These are phyloP conservation scores for Pimpla rufipes DNA, from an alignment of 2,888 invertebrate genomes.

Conservation along the genomic window DNA sequence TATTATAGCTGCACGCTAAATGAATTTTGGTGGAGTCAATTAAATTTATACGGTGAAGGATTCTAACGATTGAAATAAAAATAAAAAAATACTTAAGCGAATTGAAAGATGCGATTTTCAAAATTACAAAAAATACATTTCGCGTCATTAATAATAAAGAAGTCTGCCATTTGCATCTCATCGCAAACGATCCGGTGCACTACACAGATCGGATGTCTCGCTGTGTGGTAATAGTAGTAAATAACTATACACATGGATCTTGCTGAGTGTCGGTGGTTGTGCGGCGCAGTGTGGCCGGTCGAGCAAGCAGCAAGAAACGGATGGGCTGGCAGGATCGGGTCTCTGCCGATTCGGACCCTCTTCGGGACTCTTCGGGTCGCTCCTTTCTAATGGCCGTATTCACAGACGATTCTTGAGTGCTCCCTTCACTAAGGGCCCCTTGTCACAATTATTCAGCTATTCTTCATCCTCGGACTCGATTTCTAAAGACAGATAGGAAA, in stretches of 20 bases:
- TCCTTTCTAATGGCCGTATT: slow-evolving; percentile 62
- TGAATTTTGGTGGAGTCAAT: no score
- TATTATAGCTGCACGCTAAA: no score
- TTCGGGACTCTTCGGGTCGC: slow-evolving; percentile 57
- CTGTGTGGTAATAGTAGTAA: slow-evolving; percentile 15
- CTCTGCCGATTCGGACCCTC: slow-evolving; percentile 56
- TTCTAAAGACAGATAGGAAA: not conserved
- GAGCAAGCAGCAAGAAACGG: slow-evolving; percentile 76
- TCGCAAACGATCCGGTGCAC: slow-evolving; percentile 75
- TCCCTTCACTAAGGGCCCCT: slow-evolving; percentile 48
- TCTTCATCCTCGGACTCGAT: not conserved
- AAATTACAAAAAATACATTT: no score
- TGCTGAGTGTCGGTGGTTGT: slow-evolving; percentile 19
- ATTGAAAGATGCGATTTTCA: no score
- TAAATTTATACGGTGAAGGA: no score
- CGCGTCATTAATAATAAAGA: slow-evolving; percentile 46
- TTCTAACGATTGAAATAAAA: no score
- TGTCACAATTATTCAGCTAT: not conserved
- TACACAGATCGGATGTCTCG: slow-evolving; percentile 77
- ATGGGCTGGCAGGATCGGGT: slow-evolving; percentile 72
- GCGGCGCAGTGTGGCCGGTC: slow-evolving; percentile 72
- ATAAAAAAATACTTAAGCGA: no score
- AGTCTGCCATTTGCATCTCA: slow-evolving; percentile 75
- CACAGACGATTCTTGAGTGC: slow-evolving; percentile 36
- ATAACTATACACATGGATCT: slow-evolving; percentile 23